Evolutionary conservation across 1,140 invertebrate species (phyloP).

Genomic region (Drosophila virilis): DNA sequence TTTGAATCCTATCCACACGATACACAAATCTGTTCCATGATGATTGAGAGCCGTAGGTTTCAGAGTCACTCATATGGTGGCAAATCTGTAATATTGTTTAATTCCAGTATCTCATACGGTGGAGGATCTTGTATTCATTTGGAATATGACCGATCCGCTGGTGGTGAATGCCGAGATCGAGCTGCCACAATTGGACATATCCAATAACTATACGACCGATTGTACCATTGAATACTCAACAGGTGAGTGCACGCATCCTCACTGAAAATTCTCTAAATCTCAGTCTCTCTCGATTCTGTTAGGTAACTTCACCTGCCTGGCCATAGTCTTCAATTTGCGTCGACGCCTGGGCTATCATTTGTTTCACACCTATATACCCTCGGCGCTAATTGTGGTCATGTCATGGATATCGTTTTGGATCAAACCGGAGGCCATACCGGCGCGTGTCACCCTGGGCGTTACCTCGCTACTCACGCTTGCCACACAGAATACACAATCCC

Average conservation of each 20-base stretch:
- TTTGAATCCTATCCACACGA: constrained; percentile 96
- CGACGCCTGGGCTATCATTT: constrained; percentile 94
- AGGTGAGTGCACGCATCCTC: constrained; percentile 84
- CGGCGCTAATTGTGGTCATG: constrained; percentile 95
- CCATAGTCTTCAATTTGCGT: constrained; percentile 92
- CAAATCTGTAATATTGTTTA: background rate
- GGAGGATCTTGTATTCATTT: constrained; percentile 93
- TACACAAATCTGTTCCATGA: constrained; percentile 95
- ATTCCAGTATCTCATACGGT: constrained; percentile 92
- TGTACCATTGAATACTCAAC: constrained; percentile 95
- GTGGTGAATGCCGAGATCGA: constrained; percentile 95
- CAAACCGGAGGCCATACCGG: constrained; percentile 94
- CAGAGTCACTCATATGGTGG: background rate
- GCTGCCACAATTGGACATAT: constrained; percentile 93
- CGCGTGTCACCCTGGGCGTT: constrained; percentile 86
- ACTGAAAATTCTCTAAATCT: background rate
- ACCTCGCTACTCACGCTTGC: constrained; percentile 93
- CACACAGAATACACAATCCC: constrained; percentile 95
- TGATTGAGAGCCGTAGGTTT: constrained; percentile 94
- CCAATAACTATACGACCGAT: constrained; percentile 94
- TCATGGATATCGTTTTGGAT: constrained; percentile 98
- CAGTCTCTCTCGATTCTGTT: background rate
- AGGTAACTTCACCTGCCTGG: constrained; percentile 95
- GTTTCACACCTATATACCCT: constrained; percentile 96
- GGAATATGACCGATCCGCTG: constrained; percentile 94